phyloP scores from a whole-genome alignment of 2,113 vertebrate species.

The Thermophis baileyi region DNA sequence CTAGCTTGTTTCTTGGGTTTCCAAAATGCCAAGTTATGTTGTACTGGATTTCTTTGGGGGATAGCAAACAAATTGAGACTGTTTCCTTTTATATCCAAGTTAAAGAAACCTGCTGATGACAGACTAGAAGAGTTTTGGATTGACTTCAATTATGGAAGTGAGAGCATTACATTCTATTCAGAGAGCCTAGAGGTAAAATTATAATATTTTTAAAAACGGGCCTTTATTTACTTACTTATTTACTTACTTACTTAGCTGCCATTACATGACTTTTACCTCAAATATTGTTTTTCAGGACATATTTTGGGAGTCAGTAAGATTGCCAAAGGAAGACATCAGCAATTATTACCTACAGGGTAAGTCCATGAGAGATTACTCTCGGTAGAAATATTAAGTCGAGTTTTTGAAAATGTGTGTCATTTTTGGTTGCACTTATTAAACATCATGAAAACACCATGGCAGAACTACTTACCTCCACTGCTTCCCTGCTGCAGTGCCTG shows the following conservation, averaged over 20 bases:
- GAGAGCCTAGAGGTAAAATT: slow-evolving; percentile 74
- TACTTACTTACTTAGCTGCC: not conserved
- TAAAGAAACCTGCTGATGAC: slow-evolving; percentile 81
- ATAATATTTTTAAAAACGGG: not conserved
- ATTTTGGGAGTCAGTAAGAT: slow-evolving; percentile 82
- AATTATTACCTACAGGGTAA: slow-evolving; percentile 73
- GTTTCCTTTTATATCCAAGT: slow-evolving; percentile 58
- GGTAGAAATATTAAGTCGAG: not conserved
- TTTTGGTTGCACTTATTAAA: not conserved
- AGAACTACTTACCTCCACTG: not conserved
- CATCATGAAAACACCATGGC: not conserved
- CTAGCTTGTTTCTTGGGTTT: not conserved
- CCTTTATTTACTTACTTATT: not conserved
- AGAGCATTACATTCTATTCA: slow-evolving; percentile 85
- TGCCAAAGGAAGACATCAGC: slow-evolving; percentile 68
- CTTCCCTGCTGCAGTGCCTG: not conserved
- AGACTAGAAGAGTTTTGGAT: slow-evolving; percentile 89
- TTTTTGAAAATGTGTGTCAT: not conserved
- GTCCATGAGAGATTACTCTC: not conserved
- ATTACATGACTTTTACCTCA: not conserved
- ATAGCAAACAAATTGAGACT: not conserved
- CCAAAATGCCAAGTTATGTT: not conserved
- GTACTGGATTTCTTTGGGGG: not conserved
- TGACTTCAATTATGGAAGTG: slow-evolving; percentile 84
- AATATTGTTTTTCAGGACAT: slow-evolving; percentile 61